These are phyloP conservation scores for Drosophila merina DNA, from an alignment of 2,888 invertebrate species.

Conservation along the genomic window DNA sequence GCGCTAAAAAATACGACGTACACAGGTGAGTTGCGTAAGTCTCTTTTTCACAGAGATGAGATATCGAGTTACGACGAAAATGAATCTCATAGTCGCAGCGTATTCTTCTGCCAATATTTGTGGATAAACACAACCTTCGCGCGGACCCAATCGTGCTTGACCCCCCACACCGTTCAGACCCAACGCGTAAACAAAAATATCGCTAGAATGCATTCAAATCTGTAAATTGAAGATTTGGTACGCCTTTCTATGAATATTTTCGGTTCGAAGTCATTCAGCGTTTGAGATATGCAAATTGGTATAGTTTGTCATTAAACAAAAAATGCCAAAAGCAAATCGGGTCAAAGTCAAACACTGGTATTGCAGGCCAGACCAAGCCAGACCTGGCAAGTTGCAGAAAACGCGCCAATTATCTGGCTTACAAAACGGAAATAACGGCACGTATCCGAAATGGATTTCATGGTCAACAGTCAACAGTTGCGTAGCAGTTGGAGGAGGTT, in stretches of 20 bases:
- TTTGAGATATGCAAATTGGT: neutral
- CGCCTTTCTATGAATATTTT: slow-evolving; percentile 1
- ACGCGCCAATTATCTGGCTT: slow-evolving; percentile 70
- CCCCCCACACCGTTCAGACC: neutral
- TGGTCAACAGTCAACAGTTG: slow-evolving; percentile 75
- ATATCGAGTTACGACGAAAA: neutral
- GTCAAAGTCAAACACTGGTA: slow-evolving; percentile 69
- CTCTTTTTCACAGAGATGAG: neutral
- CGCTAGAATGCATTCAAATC: slow-evolving; percentile 3
- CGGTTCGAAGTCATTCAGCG: neutral
- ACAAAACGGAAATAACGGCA: slow-evolving; percentile 74
- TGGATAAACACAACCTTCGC: slow-evolving; percentile 9
- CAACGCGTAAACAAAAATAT: neutral
- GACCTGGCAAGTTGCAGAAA: slow-evolving; percentile 52
- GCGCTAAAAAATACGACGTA: neutral
- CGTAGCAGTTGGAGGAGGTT: slow-evolving; percentile 42
- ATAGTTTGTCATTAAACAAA: slow-evolving; percentile 38
- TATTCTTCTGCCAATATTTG: slow-evolving; percentile 2
- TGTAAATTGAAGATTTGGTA: slow-evolving; percentile 1
- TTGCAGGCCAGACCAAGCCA: neutral
- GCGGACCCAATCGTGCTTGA: slow-evolving; percentile 2
- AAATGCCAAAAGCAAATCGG: slow-evolving; percentile 55
- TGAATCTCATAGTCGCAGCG: neutral
- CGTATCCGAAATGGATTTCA: slow-evolving; percentile 71
- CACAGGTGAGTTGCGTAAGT: neutral